Conservation (phyloP, 2,888 invertebrate genomes). For the Eupelmus urozonus region DNA sequence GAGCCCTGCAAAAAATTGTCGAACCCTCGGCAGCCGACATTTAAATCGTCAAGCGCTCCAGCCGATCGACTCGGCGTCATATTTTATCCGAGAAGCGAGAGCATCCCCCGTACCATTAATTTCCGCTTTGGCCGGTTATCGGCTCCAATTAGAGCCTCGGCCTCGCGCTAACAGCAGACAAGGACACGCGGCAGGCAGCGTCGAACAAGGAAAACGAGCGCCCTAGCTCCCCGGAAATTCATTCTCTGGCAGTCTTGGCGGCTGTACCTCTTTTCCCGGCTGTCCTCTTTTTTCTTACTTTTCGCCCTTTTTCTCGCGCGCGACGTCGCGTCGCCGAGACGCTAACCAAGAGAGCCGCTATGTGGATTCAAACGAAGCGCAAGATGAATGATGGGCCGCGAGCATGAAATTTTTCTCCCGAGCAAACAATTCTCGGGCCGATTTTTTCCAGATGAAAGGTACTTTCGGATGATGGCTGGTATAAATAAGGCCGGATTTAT, state of each 20-base stretch:
- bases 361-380: not conserved
- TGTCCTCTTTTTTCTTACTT: not conserved
- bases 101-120: slow-evolving; percentile 34
- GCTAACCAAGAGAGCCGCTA: not conserved
- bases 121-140: slow-evolving; percentile 39
- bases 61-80: slow-evolving; percentile 6
- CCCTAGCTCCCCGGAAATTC: not conserved
- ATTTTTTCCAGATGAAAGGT: not conserved
- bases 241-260: not conserved
- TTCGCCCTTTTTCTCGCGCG: not conserved
- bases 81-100: slow-evolving; percentile 16
- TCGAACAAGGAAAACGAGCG: not conserved
- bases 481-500: no score
- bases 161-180: not conserved
- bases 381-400: not conserved
- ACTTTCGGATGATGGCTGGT: not conserved
- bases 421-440: not conserved
- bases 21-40: not conserved
- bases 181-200: not conserved
- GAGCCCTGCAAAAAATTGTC: not conserved
- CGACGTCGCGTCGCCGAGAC: slow-evolving; percentile 1
- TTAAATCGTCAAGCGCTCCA: not conserved
- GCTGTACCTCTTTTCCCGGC: not conserved
- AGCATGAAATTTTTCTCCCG: not conserved
- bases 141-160: slow-evolving; percentile 26